phyloP scores from a whole-genome alignment of 2,888 invertebrate species.

The Coelinius sp. region DNA sequence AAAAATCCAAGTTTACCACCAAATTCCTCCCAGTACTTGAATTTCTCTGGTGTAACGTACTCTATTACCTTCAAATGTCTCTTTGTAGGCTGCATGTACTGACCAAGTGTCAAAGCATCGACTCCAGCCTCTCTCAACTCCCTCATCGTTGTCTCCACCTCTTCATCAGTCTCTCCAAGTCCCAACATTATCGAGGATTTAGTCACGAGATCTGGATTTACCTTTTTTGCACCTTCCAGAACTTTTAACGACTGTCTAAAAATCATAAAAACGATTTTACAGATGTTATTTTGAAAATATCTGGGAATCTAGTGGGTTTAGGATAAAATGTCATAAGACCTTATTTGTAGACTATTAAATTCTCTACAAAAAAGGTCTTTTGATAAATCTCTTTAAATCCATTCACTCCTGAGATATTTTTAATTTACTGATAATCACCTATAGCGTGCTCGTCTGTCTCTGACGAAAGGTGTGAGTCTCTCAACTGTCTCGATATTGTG shows the following conservation, averaged over 20 bases:
- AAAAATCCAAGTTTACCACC: slow-evolving; percentile 92
- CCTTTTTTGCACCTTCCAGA: slow-evolving; percentile 84
- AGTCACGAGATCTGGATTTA: slow-evolving; percentile 88
- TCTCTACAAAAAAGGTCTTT: too few relatives aligned
- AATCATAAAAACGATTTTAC: slow-evolving; percentile 34
- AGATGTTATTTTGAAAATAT: background rate
- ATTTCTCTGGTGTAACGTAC: slow-evolving; percentile 97
- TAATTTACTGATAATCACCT: slow-evolving; percentile 66
- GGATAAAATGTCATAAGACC: too few relatives aligned
- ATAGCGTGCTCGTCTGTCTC: slow-evolving; percentile 94
- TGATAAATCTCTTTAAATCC: too few relatives aligned
- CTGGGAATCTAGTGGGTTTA: too few relatives aligned
- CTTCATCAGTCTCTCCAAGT: slow-evolving; percentile 89
- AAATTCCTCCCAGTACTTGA: slow-evolving; percentile 85
- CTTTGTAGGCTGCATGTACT: slow-evolving; percentile 99
- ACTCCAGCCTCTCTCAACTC: slow-evolving; percentile 88
- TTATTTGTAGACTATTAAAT: too few relatives aligned
- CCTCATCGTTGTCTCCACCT: slow-evolving; percentile 88
- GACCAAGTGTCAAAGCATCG: slow-evolving; percentile 96
- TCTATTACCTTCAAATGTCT: slow-evolving; percentile 94
- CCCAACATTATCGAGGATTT: slow-evolving; percentile 99
- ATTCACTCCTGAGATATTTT: too few relatives aligned
- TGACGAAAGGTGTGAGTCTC: slow-evolving; percentile 88
- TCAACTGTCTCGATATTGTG: slow-evolving; percentile 99
- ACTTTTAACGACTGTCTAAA: slow-evolving; percentile 87